These are phyloP conservation scores for Climacteris rufus DNA, from an alignment of 2,113 vertebrate genomes.

Conservation along the genomic window DNA sequence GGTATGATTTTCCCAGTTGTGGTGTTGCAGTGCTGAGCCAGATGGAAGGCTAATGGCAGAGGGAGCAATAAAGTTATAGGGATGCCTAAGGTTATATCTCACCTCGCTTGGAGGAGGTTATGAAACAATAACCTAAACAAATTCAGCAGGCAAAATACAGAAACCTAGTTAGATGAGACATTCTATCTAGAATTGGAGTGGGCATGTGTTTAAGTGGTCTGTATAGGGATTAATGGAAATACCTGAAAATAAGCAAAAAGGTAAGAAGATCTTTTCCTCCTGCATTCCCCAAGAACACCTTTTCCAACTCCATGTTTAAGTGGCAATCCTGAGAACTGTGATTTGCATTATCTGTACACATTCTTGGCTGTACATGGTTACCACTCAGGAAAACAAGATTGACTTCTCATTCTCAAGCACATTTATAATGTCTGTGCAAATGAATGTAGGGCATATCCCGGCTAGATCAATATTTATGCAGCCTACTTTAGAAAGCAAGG, in stretches of 20 bases:
- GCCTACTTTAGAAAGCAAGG: slow-evolving; percentile 41
- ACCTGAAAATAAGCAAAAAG: neutral
- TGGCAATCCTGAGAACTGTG: neutral
- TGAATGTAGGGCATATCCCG: neutral
- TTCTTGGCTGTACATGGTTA: neutral
- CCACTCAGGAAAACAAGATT: slow-evolving; percentile 11
- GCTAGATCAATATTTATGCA: slow-evolving; percentile 43
- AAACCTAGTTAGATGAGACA: neutral
- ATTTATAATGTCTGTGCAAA: slow-evolving; percentile 49
- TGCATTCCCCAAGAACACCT: neutral
- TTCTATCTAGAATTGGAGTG: neutral
- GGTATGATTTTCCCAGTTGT: neutral
- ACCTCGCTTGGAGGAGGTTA: neutral
- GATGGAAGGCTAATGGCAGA: neutral
- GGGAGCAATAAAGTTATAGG: neutral
- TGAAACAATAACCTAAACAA: neutral
- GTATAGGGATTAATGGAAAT: neutral
- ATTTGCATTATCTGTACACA: neutral
- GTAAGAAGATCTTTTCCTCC: neutral
- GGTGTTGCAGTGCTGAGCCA: neutral
- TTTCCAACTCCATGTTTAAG: neutral
- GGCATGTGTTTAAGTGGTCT: neutral
- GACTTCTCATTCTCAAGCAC: slow-evolving; percentile 44
- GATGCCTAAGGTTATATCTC: neutral
- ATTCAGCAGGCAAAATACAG: neutral